Conservation (phyloP, 1,140 invertebrate genomes). For the Tetragnatha versicolor region DNA sequence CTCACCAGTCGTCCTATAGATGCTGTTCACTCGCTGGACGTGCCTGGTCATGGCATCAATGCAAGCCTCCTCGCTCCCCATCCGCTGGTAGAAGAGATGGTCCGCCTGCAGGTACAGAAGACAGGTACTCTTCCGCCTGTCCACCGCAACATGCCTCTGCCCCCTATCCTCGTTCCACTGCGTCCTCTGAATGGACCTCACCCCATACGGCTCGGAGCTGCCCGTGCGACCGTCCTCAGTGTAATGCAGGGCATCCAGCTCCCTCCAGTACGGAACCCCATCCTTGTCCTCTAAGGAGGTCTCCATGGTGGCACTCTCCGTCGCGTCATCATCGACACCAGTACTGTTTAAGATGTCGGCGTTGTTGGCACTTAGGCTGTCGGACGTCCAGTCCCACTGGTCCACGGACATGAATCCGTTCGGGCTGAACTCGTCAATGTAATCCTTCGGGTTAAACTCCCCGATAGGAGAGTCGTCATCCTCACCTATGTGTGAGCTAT, state of each 20-base stretch:
- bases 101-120: slow-evolving; percentile 96
- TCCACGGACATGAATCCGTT: neutral
- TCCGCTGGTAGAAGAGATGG: slow-evolving; percentile 91
- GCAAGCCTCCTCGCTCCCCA: slow-evolving; percentile 90
- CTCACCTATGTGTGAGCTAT: too few relatives aligned
- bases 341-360: neutral
- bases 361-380: neutral
- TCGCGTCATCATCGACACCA: neutral
- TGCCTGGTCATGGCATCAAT: slow-evolving; percentile 95
- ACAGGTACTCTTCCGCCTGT: slow-evolving; percentile 77
- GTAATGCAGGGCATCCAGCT: slow-evolving; percentile 57
- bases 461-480: too few relatives aligned
- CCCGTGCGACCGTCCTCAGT: slow-evolving; percentile 37
- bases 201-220: slow-evolving; percentile 57
- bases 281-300: slow-evolving; percentile 11
- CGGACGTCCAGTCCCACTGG: neutral
- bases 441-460: too few relatives aligned
- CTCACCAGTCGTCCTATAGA: slow-evolving; percentile 87
- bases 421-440: neutral
- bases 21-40: slow-evolving; percentile 90
- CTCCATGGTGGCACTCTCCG: neutral
- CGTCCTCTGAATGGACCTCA: slow-evolving; percentile 58
- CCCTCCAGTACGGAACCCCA: slow-evolving; percentile 54
- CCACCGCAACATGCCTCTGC: slow-evolving; percentile 74
- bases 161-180: slow-evolving; percentile 57